These are phyloP conservation scores for Dasyornis broadbenti DNA, from an alignment of 2,113 vertebrate species.

Conservation along the genomic window DNA sequence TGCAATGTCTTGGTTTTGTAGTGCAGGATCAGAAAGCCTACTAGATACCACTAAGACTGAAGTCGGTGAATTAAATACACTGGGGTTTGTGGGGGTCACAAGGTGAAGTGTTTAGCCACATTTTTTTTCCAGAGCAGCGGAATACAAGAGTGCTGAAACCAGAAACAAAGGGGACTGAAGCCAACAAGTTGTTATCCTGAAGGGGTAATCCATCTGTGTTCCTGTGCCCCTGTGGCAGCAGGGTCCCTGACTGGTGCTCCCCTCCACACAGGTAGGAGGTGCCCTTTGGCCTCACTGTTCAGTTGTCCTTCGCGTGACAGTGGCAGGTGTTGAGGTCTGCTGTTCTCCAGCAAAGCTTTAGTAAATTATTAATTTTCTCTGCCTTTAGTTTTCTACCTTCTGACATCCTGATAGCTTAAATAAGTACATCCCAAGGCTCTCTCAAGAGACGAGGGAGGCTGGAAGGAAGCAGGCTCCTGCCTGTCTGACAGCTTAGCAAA, in stretches of 20 bases:
- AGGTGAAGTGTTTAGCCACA: neutral
- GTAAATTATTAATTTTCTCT: constrained; percentile 48
- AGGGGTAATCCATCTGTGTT: neutral
- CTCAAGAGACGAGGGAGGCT: neutral
- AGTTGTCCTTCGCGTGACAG: neutral
- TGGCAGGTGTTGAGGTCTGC: neutral
- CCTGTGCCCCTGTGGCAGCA: neutral
- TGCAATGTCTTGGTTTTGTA: neutral
- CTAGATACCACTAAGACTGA: neutral
- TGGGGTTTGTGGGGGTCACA: neutral
- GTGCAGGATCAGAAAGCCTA: neutral
- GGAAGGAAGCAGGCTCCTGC: constrained; percentile 27
- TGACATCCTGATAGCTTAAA: constrained; percentile 56
- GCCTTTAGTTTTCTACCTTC: constrained; percentile 29
- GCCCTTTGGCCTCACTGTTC: neutral
- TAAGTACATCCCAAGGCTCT: neutral
- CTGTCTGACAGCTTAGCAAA: neutral
- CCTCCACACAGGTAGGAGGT: too few species aligned
- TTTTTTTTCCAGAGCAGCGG: neutral
- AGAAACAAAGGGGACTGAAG: neutral
- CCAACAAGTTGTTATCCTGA: neutral
- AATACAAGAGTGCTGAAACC: neutral
- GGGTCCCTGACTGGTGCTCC: neutral
- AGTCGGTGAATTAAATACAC: neutral
- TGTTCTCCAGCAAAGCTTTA: neutral